These are phyloP conservation scores for Drosophila setosimentum DNA, from an alignment of 2,888 invertebrate species.

Conservation along the genomic window DNA sequence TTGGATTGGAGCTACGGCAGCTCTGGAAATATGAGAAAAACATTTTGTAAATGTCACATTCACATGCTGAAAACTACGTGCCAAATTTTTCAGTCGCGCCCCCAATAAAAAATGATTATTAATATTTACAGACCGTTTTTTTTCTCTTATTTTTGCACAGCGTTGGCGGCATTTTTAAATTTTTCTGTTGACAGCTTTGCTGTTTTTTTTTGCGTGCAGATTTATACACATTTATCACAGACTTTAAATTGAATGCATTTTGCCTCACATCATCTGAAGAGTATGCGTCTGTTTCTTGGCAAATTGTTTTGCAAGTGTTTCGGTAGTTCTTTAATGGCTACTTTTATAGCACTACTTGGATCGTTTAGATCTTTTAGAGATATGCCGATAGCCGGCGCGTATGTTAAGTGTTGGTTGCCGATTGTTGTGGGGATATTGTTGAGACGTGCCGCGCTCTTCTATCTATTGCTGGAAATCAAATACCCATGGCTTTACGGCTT, in stretches of 20 bases:
- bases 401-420: slow-evolving; percentile 14
- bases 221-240: slow-evolving; percentile 55
- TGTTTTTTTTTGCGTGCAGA: slow-evolving; percentile 52
- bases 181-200: slow-evolving; percentile 53
- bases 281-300: slow-evolving; percentile 13
- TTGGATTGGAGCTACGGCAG: slow-evolving; percentile 42
- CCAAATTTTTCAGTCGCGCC: slow-evolving; percentile 69
- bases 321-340: slow-evolving; percentile 27
- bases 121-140: slow-evolving; percentile 34
- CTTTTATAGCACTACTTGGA: slow-evolving; percentile 40
- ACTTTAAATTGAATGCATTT: slow-evolving; percentile 31
- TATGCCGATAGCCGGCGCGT: slow-evolving; percentile 19
- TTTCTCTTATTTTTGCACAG: slow-evolving; percentile 6
- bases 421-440: slow-evolving; percentile 1
- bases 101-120: slow-evolving; percentile 43
- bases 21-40: slow-evolving; percentile 54
- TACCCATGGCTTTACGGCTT: neutral
- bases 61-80: slow-evolving; percentile 69
- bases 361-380: slow-evolving; percentile 41
- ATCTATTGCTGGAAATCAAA: slow-evolving; percentile 23
- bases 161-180: slow-evolving; percentile 49
- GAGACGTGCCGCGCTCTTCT: slow-evolving; percentile 1
- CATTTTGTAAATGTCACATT: slow-evolving; percentile 79
- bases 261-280: slow-evolving; percentile 47
- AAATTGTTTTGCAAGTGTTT: slow-evolving; percentile 47